Percentiles rank a stretch among this genome's conserved stretches.
Evolutionary conservation across 1,140 invertebrate genomes (phyloP).

Genomic region (Babylonia areolata): DNA sequence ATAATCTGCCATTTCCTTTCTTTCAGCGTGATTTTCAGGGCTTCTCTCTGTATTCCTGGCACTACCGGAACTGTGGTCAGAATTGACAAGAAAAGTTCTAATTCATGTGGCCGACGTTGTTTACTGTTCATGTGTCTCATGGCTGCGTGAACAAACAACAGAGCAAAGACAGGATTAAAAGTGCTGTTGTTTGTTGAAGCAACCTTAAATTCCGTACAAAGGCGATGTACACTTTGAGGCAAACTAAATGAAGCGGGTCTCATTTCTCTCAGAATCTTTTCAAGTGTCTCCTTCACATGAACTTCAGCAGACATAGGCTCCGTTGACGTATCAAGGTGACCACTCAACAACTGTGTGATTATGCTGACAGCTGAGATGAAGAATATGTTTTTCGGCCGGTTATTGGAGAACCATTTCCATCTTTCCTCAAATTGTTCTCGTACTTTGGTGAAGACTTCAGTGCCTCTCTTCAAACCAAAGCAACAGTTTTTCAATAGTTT

Average conservation of each 20-base stretch:
- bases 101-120: neutral
- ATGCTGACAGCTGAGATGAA: too few relatives aligned
- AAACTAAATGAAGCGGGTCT: neutral
- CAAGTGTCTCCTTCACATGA: neutral
- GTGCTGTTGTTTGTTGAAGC: neutral
- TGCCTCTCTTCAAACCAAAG: neutral
- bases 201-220: neutral
- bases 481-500: too few relatives aligned
- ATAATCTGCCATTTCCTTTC: neutral
- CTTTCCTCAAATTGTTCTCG: too few relatives aligned
- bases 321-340: too few relatives aligned
- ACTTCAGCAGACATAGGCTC: neutral
- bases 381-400: too few relatives aligned
- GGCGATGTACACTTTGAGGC: neutral
- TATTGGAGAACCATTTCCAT: too few relatives aligned
- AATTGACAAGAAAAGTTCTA: neutral
- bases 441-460: too few relatives aligned
- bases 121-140: neutral
- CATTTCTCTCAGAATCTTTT: neutral
- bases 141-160: neutral
- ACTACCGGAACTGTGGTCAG: slow-evolving; percentile 1
- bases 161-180: neutral
- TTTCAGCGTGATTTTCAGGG: neutral
- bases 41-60: neutral
- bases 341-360: too few relatives aligned